Evolutionary conservation across 2,113 vertebrate species (phyloP).

Genomic region (Mesembrinibis cayennensis): DNA sequence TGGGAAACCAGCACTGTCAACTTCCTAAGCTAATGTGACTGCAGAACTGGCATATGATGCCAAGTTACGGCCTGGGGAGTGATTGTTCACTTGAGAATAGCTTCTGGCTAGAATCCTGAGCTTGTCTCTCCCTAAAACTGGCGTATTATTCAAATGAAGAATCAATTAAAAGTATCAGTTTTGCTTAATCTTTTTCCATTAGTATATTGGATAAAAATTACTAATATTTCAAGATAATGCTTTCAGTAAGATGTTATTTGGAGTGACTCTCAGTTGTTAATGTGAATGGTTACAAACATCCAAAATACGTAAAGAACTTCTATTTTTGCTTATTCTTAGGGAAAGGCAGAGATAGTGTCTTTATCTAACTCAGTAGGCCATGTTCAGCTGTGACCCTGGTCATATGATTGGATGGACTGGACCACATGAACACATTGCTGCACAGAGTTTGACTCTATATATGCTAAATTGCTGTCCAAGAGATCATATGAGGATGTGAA

Average conservation of each 20-base stretch:
- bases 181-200: not conserved
- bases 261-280: not conserved
- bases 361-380: not conserved
- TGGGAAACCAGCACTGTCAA: not conserved
- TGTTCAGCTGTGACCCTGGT: not conserved
- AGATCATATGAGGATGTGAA: not conserved
- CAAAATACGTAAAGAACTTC: not conserved
- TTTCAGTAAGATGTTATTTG: not conserved
- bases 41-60: not conserved
- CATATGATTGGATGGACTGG: not conserved
- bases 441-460: not conserved
- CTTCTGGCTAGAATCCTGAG: slow-evolving; percentile 3
- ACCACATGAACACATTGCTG: not conserved
- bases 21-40: not conserved
- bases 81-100: not conserved
- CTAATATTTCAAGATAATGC: not conserved
- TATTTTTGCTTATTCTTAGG: not conserved
- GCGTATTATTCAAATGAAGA: not conserved
- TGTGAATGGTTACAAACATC: not conserved
- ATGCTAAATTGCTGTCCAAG: not conserved
- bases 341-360: not conserved
- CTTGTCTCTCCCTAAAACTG: not conserved
- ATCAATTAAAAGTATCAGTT: not conserved
- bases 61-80: not conserved
- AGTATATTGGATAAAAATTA: not conserved